Evolutionary conservation across 2,113 vertebrate genomes (phyloP).

Genomic region (Microcebus griseorufus): DNA sequence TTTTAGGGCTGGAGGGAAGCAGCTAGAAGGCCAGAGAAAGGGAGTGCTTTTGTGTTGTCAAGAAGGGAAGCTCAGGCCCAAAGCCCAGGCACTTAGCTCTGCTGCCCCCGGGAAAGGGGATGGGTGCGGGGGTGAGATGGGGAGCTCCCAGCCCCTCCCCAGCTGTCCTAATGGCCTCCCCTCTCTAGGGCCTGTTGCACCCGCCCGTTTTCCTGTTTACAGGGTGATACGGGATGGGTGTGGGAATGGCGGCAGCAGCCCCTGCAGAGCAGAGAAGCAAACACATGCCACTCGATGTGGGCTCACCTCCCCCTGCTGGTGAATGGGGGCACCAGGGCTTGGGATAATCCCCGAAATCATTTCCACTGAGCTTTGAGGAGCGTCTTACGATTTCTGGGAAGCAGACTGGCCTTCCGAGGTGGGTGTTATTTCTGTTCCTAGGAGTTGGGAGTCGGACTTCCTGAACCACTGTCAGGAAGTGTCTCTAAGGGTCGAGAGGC

Average conservation of each 20-base stretch:
- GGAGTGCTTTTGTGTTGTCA: neutral
- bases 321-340: neutral
- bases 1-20: neutral
- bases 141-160: neutral
- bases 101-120: neutral
- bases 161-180: neutral
- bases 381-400: neutral
- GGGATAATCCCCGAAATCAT: neutral
- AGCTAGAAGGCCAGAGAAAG: neutral
- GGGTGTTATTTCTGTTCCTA: neutral
- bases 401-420: neutral
- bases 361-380: neutral
- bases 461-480: neutral
- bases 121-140: rapidly evolving
- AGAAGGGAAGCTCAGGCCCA: neutral
- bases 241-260: neutral
- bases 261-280: neutral
- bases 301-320: neutral
- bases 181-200: neutral
- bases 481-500: neutral
- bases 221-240: rapidly evolving
- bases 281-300: neutral
- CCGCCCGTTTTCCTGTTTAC: neutral
- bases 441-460: neutral
- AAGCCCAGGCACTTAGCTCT: neutral